A percentile compares a stretch with the other conserved stretches of the same genome.
phyloP scores from a whole-genome alignment of 2,888 invertebrate species.

The Andrena dorsata region DNA sequence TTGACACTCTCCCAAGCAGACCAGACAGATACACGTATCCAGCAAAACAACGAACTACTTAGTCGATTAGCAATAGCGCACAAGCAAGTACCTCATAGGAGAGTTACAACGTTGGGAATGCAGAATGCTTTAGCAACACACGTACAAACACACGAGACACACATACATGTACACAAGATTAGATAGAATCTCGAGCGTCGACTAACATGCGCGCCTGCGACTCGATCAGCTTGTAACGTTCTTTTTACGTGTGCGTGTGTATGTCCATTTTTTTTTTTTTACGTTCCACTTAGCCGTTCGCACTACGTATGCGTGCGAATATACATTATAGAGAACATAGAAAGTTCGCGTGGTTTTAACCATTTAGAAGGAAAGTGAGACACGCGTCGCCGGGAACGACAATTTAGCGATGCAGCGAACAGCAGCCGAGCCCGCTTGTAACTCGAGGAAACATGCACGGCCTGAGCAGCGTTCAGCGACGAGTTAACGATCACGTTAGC shows the following conservation, averaged over 20 bases:
- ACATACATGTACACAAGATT: background rate
- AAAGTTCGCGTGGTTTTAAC: background rate
- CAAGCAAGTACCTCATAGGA: conserved; percentile 72
- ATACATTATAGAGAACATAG: background rate
- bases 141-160: background rate
- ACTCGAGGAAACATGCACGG: conserved; percentile 36
- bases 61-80: conserved; percentile 66
- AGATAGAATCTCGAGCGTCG: conserved; percentile 38
- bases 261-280: background rate
- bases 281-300: conserved; percentile 2
- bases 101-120: conserved; percentile 80
- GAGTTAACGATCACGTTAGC: conserved; percentile 5
- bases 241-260: conserved; percentile 9
- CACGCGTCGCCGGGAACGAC: background rate
- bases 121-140: conserved; percentile 79
- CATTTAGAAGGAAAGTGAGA: background rate
- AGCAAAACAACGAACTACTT: conserved; percentile 31
- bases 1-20: conserved; percentile 62
- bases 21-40: conserved; percentile 40
- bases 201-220: conserved; percentile 20
- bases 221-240: conserved; percentile 2
- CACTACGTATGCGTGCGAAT: conserved; percentile 10
- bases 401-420: background rate
- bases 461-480: conserved; percentile 25
- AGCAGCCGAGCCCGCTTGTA: conserved; percentile 5